phyloP scores from a whole-genome alignment of 2,113 vertebrate species.

The Peromyscus maniculatus region DNA sequence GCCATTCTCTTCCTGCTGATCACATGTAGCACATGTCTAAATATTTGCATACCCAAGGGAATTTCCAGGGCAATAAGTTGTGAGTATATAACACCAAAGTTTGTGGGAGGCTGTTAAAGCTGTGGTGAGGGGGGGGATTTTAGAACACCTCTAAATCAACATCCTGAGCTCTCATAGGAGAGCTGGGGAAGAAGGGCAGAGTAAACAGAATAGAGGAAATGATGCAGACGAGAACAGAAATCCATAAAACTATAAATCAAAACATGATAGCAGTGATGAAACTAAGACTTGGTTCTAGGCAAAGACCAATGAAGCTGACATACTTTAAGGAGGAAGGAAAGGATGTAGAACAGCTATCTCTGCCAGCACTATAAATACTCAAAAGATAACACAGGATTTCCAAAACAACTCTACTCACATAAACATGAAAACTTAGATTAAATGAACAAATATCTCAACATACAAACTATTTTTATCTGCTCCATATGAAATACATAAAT shows the following conservation, averaged over 20 bases:
- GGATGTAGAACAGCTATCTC: not conserved
- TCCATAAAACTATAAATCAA: not conserved
- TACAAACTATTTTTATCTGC: not conserved
- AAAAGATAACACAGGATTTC: not conserved
- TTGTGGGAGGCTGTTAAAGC: not conserved
- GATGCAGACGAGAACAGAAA: not conserved
- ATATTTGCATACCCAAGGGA: not conserved
- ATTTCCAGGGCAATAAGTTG: not conserved
- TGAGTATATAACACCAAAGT: not conserved
- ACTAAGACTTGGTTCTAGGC: not conserved
- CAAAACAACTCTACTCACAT: not conserved
- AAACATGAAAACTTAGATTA: not conserved
- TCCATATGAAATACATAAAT: not conserved
- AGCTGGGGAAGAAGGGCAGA: not conserved
- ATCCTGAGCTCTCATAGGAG: not conserved
- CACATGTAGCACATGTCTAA: not conserved
- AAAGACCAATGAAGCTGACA: not conserved
- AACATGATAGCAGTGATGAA: not conserved
- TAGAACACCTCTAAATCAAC: not conserved
- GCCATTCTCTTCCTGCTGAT: constrained; percentile 71
- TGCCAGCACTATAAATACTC: not conserved
- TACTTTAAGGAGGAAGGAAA: not conserved
- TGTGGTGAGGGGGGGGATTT: no score
- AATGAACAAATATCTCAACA: not conserved
- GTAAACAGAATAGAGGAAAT: not conserved